These are phyloP conservation scores for Cosmia pyralina DNA, from an alignment of 2,888 invertebrate genomes.

Conservation along the genomic window DNA sequence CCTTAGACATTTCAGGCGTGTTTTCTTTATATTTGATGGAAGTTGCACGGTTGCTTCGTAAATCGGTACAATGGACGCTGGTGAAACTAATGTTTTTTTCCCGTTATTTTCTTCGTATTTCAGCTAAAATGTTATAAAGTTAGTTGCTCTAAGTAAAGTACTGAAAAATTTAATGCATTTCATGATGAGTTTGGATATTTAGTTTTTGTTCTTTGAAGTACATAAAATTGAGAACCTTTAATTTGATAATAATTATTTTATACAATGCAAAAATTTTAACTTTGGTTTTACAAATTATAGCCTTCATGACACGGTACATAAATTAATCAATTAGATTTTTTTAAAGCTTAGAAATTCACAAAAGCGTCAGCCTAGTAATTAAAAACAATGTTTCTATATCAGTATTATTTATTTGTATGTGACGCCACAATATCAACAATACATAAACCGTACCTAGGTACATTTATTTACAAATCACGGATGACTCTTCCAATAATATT, in stretches of 20 bases:
- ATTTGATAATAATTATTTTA: background rate
- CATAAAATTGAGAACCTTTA: no score
- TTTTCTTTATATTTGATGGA: slow-evolving; percentile 63
- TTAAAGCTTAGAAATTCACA: background rate
- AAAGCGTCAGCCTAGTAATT: background rate
- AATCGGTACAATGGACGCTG: slow-evolving; percentile 38
- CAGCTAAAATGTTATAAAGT: background rate
- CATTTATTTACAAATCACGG: background rate
- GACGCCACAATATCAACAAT: no score
- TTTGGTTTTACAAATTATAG: background rate
- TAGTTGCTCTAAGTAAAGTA: background rate
- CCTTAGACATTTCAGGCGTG: slow-evolving; percentile 48
- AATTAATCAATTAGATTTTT: slow-evolving; percentile 28
- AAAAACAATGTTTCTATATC: background rate
- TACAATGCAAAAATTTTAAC: background rate
- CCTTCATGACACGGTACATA: background rate
- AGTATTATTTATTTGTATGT: background rate
- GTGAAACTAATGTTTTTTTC: slow-evolving; percentile 16
- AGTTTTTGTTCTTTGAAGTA: background rate
- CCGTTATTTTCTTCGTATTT: slow-evolving; percentile 4
- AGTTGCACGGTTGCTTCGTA: slow-evolving; percentile 45
- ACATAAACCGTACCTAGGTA: background rate
- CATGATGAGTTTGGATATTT: background rate
- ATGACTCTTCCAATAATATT: background rate
- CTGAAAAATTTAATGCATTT: slow-evolving; percentile 2